Base-by-base conservation (phyloP, 2,113 vertebrate genomes). In the Neogale vison region DNA sequence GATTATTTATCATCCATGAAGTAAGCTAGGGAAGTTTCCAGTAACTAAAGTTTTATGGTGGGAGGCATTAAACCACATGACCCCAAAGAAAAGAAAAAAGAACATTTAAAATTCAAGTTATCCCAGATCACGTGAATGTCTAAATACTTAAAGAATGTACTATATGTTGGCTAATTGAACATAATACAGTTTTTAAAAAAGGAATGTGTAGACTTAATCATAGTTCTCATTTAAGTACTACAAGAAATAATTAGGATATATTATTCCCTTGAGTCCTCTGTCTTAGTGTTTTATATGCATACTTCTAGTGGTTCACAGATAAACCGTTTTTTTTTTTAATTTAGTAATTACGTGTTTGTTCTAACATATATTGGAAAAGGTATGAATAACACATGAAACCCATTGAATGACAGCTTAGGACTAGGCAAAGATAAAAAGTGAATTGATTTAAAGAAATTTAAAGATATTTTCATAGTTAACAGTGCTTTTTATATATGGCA, bases 91-190 rank as follows among this genome's bases (percentile, higher is more conserved):
- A 52, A 52, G 50, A 52, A 52, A 52, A 93, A 59, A 95, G 72
- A 80, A 92, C 47, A 45, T 83, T 59, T 83, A 29, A 89, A 97
- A 79, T 96, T 95, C 42, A 94, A 12, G 23, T 95, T 93, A 52
- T 77, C 65, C 34, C 93, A 52, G 24, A 29, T 88, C 61, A 57
- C 4, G 14, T 50, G 23, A 29, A 65, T n/a, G 72, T 77, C 79
- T 81, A 29, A 92, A 82, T 91, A 47, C 34, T 65, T 81, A 87
- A 81, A 65, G 8, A 85, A 7, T 85, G 63, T 34, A 67, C 63
- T 34, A 17, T 34, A 67, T 34, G 63, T 67, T 67, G 63, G 63
- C 31, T 67, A 67, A 34, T 67, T 63, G 61, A 34, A 67, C 63
- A 67, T 67, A 67, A 17, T 34, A 13, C 63, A 67, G 42, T 42